phyloP scores from a whole-genome alignment of 92 coral and sea anemone species.

The Metridium senile region DNA sequence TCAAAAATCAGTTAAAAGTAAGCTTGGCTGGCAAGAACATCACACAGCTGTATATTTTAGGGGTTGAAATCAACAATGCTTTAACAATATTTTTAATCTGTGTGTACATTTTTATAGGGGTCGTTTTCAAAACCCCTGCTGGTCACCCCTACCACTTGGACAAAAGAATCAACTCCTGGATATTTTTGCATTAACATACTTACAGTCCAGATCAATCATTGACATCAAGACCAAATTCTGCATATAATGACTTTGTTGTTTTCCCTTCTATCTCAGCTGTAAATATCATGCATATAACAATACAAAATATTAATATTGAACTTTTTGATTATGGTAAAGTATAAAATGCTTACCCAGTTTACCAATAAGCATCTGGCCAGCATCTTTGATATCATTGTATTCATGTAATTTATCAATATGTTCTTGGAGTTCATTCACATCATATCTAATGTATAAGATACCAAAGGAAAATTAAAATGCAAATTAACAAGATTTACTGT shows the following conservation, averaged over 20 bases:
- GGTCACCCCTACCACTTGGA: too few species aligned
- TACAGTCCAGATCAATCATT: slow-evolving; percentile 54
- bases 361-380: slow-evolving; percentile 89
- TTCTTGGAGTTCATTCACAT: slow-evolving; percentile 82
- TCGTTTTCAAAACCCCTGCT: too few species aligned
- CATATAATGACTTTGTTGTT: slow-evolving; percentile 84
- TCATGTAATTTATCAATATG: slow-evolving; percentile 97
- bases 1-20: too few species aligned
- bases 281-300: slow-evolving; percentile 15
- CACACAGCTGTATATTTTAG: too few species aligned
- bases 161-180: too few species aligned
- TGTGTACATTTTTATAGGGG: too few species aligned
- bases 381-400: slow-evolving; percentile 96
- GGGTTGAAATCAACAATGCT: too few species aligned
- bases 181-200: too few species aligned
- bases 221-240: slow-evolving; percentile 85
- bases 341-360: slow-evolving; percentile 79
- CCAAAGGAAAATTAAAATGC: neutral
- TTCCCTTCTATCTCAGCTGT: slow-evolving; percentile 93
- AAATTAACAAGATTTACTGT: too few species aligned
- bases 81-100: too few species aligned
- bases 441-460: slow-evolving; percentile 60
- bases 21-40: too few species aligned
- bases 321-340: neutral
- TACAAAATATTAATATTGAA: neutral